phyloP scores from a whole-genome alignment of 2,888 invertebrate genomes.

The Noctua comes region DNA sequence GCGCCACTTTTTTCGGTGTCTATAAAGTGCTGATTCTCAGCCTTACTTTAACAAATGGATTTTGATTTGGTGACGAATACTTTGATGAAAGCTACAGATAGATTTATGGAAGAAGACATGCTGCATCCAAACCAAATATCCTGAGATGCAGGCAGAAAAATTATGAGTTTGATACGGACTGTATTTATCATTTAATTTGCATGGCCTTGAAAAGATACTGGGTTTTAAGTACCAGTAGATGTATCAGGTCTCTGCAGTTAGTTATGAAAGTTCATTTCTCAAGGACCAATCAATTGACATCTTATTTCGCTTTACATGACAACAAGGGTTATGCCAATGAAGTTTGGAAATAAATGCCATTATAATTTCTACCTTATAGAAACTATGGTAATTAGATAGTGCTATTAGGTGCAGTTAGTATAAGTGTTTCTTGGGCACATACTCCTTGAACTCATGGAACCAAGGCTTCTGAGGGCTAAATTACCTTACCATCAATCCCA shows the following conservation, averaged over 20 bases:
- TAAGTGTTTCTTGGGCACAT: background rate
- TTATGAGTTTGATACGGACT: background rate
- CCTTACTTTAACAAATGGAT: background rate
- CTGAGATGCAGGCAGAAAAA: background rate
- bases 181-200: background rate
- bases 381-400: background rate
- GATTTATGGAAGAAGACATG: background rate
- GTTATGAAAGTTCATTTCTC: background rate
- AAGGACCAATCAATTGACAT: conserved; percentile 2
- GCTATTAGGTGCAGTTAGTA: background rate
- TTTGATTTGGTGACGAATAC: background rate
- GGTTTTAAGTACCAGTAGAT: background rate
- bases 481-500: background rate
- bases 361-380: background rate
- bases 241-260: background rate
- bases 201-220: background rate
- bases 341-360: background rate
- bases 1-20: background rate
- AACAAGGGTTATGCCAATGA: conserved; percentile 13
- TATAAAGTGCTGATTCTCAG: background rate
- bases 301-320: background rate
- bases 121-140: background rate
- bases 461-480: background rate
- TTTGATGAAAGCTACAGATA: background rate
- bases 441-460: background rate